A percentile compares a stretch with the other conserved stretches of the same genome.
phyloP scores from a whole-genome alignment of 2,888 invertebrate genomes.

The Cheilosia impressa region DNA sequence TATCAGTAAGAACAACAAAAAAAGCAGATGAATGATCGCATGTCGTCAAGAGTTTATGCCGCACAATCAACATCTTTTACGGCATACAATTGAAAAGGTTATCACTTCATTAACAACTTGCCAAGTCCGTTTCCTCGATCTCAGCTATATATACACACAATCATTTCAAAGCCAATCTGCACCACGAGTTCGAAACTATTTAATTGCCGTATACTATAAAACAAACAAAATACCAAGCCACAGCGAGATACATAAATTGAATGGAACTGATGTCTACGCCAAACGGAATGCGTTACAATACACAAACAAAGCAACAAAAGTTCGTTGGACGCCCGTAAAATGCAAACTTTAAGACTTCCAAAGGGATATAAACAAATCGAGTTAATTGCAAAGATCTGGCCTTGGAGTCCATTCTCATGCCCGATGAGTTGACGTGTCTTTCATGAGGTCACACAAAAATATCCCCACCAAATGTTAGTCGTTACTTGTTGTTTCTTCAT shows the following conservation, averaged over 20 bases:
- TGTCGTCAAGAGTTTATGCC: conserved; percentile 44
- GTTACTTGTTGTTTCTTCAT: conserved; percentile 16
- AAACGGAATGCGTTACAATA: conserved; percentile 27
- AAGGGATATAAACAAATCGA: conserved; percentile 31
- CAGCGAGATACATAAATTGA: conserved; percentile 18
- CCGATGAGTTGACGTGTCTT: not conserved
- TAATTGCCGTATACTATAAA: conserved; percentile 32
- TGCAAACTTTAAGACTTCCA: conserved; percentile 40
- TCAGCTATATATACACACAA: conserved; percentile 24
- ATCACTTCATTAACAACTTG: conserved; percentile 54
- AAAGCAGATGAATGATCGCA: conserved; percentile 34
- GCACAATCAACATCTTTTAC: conserved; percentile 54
- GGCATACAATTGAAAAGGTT: conserved; percentile 64
- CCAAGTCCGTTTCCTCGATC: conserved; percentile 10
- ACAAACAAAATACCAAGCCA: not conserved
- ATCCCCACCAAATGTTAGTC: not conserved
- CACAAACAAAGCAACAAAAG: conserved; percentile 16
- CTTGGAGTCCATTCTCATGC: conserved; percentile 32
- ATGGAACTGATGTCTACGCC: conserved; percentile 21
- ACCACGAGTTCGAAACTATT: conserved; percentile 44
- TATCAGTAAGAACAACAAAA: conserved; percentile 1
- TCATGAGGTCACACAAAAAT: not conserved
- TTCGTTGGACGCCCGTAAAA: conserved; percentile 57
- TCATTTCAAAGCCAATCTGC: conserved; percentile 49
- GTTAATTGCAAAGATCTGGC: conserved; percentile 47